Conservation (phyloP, 2,888 invertebrate genomes). For the Malthinus seriepunctatus region DNA sequence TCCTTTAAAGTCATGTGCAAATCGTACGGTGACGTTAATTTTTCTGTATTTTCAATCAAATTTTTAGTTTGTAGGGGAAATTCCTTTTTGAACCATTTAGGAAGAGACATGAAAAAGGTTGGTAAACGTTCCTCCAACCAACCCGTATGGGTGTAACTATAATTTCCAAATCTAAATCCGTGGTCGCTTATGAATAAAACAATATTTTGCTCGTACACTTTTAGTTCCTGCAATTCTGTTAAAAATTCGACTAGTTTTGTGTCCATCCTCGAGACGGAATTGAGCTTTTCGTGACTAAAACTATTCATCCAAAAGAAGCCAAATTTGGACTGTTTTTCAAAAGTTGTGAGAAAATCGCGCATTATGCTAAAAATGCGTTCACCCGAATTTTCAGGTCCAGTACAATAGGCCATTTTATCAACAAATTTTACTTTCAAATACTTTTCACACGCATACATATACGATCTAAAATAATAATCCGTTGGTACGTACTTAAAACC, state of each 20-base stretch:
- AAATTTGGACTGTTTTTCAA: constrained; percentile 66
- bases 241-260: constrained; percentile 64
- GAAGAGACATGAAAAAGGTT: constrained; percentile 70
- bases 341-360: constrained; percentile 67
- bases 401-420: constrained; percentile 52
- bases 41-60: constrained; percentile 65
- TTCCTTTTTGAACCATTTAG: constrained; percentile 62
- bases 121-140: constrained; percentile 82
- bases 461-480: constrained; percentile 80
- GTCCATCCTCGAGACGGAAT: constrained; percentile 71
- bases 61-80: constrained; percentile 62
- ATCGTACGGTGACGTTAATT: constrained; percentile 77
- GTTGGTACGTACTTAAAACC: constrained; percentile 77
- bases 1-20: constrained; percentile 74
- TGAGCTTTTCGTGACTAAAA: constrained; percentile 75
- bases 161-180: constrained; percentile 76
- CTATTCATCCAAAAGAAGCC: constrained; percentile 82
- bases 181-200: constrained; percentile 79
- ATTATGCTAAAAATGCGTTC: constrained; percentile 73
- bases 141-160: constrained; percentile 69
- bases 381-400: constrained; percentile 65
- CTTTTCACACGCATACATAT: constrained; percentile 68
- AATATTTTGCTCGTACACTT: constrained; percentile 66
- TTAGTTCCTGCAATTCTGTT: constrained; percentile 60
- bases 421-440: constrained; percentile 44